Evolutionary conservation across 2,797 vertebrate genomes (phyloP).

Genomic region (Enteromius unitaeniatus): DNA sequence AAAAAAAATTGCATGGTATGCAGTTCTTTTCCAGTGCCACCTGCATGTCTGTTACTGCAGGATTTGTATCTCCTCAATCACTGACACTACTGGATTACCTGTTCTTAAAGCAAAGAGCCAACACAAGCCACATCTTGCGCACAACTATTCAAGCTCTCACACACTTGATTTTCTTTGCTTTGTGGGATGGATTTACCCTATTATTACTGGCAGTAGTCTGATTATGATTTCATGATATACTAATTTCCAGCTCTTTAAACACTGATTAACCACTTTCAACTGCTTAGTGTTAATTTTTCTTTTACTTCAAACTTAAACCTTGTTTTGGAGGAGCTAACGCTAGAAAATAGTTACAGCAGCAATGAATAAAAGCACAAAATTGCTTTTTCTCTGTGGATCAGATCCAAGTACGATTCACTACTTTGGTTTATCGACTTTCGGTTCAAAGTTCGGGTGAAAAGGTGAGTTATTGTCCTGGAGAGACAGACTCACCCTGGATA

Average conservation of each 20-base stretch:
- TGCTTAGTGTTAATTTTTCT: not conserved
- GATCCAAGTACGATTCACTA: not conserved
- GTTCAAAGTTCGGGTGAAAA: slow-evolving; percentile 64
- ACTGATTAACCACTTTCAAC: slow-evolving; percentile 21
- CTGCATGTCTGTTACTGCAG: slow-evolving; percentile 80
- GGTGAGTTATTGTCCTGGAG: slow-evolving; percentile 63
- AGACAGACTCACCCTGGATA: slow-evolving; percentile 36
- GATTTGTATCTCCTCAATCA: slow-evolving; percentile 86
- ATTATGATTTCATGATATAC: slow-evolving; percentile 56
- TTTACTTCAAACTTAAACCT: not conserved
- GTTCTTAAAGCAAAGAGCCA: slow-evolving; percentile 77
- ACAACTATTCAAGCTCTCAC: slow-evolving; percentile 72
- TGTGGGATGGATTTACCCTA: slow-evolving; percentile 62
- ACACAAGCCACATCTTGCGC: slow-evolving; percentile 80
- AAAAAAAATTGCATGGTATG: slow-evolving; percentile 71
- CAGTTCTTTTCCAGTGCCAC: slow-evolving; percentile 75
- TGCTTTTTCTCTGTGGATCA: not conserved
- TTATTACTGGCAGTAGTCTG: slow-evolving; percentile 64
- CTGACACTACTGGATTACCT: slow-evolving; percentile 84
- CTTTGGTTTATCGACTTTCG: slow-evolving; percentile 34
- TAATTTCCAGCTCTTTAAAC: slow-evolving; percentile 44
- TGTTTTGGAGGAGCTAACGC: not conserved
- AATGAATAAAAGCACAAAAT: not conserved
- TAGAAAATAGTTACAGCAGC: not conserved
- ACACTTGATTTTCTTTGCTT: slow-evolving; percentile 66